Percentiles rank a stretch among this genome's conserved stretches.
Evolutionary conservation across 2,797 vertebrate species (phyloP).

Genomic region (Sternotherus odoratus): DNA sequence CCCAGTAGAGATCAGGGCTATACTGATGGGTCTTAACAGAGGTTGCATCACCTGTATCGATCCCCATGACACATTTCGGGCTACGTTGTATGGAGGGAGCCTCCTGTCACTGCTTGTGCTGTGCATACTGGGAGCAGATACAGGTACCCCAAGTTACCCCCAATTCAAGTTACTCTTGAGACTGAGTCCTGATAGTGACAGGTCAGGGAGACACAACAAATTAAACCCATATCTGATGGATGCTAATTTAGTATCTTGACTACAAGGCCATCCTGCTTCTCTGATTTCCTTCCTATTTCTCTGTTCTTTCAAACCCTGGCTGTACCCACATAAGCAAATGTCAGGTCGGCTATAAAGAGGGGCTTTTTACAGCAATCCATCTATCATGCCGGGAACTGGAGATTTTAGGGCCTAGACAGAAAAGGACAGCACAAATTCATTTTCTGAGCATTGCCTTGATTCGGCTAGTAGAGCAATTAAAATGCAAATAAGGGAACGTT

Average conservation of each 20-base stretch:
- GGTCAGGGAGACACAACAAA: neutral
- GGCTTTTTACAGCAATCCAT: neutral
- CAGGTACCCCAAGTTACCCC: neutral
- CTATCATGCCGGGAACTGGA: neutral
- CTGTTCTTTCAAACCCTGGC: too few relatives aligned
- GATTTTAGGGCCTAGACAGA: fast-evolving
- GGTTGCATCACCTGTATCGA: neutral
- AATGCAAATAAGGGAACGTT: neutral
- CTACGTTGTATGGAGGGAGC: neutral
- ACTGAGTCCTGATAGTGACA: neutral
- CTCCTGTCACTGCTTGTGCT: neutral
- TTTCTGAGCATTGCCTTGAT: neutral
- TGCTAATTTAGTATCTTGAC: neutral
- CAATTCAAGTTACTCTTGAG: neutral
- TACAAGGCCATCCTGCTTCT: neutral
- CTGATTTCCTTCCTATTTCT: neutral
- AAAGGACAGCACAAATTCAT: fast-evolving
- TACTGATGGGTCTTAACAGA: neutral
- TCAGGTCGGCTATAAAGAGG: neutral
- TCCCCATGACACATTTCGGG: too few relatives aligned
- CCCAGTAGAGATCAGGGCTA: too few relatives aligned
- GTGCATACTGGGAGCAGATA: fast-evolving
- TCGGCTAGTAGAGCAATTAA: neutral
- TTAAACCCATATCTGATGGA: neutral
- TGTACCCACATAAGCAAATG: neutral